phyloP scores from a whole-genome alignment of 2,113 vertebrate genomes.

The Sterna hirundo region DNA sequence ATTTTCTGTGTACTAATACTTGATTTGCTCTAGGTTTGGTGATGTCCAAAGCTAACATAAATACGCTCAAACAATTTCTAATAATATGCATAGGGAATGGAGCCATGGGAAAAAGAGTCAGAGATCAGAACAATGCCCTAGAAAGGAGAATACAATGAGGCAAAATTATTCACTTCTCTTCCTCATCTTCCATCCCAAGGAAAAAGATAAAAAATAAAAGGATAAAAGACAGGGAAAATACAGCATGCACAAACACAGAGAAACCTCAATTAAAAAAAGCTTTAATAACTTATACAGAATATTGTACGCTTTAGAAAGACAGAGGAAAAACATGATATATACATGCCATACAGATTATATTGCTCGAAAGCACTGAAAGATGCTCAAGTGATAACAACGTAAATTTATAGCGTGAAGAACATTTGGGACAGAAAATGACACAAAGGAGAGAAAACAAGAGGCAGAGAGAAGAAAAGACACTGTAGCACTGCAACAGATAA shows the following conservation, averaged over 20 bases:
- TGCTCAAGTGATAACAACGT: neutral
- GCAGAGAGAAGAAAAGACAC: neutral
- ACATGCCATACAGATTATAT: neutral
- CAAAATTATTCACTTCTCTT: neutral
- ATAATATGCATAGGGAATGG: neutral
- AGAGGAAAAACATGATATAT: neutral
- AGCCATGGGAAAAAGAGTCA: neutral
- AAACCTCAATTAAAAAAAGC: neutral
- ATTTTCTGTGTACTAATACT: neutral
- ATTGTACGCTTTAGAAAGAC: neutral
- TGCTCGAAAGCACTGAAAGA: neutral
- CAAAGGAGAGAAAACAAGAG: neutral
- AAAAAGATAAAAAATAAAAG: neutral
- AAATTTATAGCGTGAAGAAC: neutral
- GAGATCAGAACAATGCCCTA: neutral
- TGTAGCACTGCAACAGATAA: neutral
- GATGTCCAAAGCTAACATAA: neutral
- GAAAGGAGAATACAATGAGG: neutral
- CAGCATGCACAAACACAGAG: neutral
- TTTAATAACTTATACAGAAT: neutral
- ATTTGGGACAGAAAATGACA: neutral
- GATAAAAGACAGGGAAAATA: neutral
- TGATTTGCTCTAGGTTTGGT: neutral
- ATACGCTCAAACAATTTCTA: neutral
- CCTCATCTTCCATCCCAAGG: neutral